Evolutionary conservation across 1,140 invertebrate genomes (phyloP).

Genomic region (Ceratitis capitata): DNA sequence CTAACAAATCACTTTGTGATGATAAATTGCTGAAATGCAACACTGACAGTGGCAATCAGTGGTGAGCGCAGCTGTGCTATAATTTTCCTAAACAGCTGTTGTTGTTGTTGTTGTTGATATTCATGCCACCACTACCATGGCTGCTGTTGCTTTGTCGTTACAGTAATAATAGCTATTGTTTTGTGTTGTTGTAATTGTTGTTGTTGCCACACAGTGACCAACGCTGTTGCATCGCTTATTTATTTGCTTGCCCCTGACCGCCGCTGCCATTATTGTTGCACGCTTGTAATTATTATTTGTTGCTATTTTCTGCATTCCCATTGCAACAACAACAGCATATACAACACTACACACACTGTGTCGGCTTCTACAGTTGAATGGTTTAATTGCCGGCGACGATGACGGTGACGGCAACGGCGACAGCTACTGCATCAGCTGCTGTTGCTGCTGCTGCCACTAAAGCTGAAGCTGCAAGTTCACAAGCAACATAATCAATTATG

Average conservation of each 20-base stretch:
- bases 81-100: constrained; percentile 3
- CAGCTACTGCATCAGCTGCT: background rate
- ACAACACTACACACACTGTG: background rate
- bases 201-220: background rate
- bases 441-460: background rate
- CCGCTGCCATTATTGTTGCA: too few species aligned
- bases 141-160: background rate
- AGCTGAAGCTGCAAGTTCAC: background rate
- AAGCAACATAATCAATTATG: constrained; percentile 46
- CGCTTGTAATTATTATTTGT: constrained; percentile 20
- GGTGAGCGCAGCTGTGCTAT: background rate
- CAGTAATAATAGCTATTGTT: background rate
- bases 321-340: too few species aligned
- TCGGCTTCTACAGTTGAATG: background rate
- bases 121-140: background rate
- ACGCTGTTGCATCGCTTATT: constrained; percentile 21
- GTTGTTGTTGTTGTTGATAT: background rate
- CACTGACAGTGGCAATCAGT: constrained; percentile 39
- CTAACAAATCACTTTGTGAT: constrained; percentile 15
- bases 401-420: too few species aligned
- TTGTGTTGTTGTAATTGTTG: background rate
- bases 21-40: constrained; percentile 40
- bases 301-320: background rate
- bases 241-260: constrained; percentile 15
- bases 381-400: background rate